phyloP scores from a whole-genome alignment of 1,140 invertebrate species.

The Bombus picipes region DNA sequence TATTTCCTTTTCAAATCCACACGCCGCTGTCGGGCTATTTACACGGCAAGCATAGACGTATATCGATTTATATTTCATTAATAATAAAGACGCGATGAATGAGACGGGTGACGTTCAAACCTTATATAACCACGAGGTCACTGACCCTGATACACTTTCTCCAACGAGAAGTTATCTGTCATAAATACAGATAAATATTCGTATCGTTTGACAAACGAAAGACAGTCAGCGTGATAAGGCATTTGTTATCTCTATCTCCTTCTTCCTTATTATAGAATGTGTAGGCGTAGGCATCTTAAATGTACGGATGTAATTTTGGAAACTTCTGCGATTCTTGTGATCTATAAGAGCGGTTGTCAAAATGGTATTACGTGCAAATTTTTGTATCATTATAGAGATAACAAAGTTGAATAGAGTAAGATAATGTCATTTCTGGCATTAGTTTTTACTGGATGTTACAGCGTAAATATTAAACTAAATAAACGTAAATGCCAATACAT shows the following conservation, averaged over 20 bases:
- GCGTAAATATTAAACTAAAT: no score
- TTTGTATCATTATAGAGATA: no score
- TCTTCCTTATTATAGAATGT: not conserved
- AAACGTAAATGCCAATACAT: no score
- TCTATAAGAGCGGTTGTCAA: no score
- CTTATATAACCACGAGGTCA: slow-evolving; percentile 57
- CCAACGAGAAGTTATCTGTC: slow-evolving; percentile 48
- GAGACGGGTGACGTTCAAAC: slow-evolving; percentile 25
- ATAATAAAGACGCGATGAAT: slow-evolving; percentile 29
- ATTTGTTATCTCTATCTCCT: no score
- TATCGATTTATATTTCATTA: slow-evolving; percentile 30
- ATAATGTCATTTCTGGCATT: no score
- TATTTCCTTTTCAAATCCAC: not conserved
- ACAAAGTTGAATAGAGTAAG: no score
- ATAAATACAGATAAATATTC: slow-evolving; percentile 41
- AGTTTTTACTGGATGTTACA: no score
- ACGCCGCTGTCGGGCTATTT: not conserved
- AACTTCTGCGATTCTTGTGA: not conserved
- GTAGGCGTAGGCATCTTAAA: not conserved
- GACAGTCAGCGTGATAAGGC: not conserved
- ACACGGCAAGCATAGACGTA: not conserved
- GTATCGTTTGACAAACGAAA: slow-evolving; percentile 41
- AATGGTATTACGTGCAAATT: no score
- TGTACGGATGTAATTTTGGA: not conserved
- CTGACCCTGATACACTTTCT: slow-evolving; percentile 62